Percentiles rank a stretch among this genome's conserved stretches.
Evolutionary conservation across 1,140 invertebrate species (phyloP).

Genomic region (Eriocheir sinensis): DNA sequence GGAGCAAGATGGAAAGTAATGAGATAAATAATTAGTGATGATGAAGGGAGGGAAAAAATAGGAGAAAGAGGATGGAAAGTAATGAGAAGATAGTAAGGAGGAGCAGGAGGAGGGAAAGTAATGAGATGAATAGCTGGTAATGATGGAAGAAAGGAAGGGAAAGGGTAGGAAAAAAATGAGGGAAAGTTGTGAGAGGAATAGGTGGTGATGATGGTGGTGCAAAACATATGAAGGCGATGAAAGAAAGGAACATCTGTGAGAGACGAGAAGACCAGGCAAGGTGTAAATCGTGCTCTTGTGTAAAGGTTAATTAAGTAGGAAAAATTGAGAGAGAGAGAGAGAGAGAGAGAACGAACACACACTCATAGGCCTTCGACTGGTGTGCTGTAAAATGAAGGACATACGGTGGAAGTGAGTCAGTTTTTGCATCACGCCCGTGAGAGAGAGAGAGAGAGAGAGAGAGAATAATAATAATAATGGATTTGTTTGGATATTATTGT

Average conservation of each 20-base stretch:
- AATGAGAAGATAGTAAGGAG: too few species aligned
- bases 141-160: too few species aligned
- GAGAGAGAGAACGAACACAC: constrained; percentile 16
- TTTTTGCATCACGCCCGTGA: neutral
- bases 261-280: neutral
- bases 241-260: neutral
- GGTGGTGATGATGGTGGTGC: neutral
- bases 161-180: too few species aligned
- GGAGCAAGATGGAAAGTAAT: neutral
- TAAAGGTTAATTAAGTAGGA: neutral
- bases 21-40: too few species aligned
- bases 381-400: neutral
- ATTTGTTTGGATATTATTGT: neutral
- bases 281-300: too few species aligned
- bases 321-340: neutral
- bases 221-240: neutral
- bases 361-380: neutral
- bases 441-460: too few species aligned
- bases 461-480: neutral
- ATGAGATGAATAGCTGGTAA: too few species aligned
- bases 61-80: too few species aligned
- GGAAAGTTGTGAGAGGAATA: too few species aligned
- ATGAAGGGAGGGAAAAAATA: neutral
- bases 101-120: too few species aligned
- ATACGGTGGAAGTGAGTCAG: neutral